A percentile compares a stretch with the other conserved stretches of the same genome.
Conservation (phyloP, 2,113 vertebrate species). For the Amphiprion percula region DNA sequence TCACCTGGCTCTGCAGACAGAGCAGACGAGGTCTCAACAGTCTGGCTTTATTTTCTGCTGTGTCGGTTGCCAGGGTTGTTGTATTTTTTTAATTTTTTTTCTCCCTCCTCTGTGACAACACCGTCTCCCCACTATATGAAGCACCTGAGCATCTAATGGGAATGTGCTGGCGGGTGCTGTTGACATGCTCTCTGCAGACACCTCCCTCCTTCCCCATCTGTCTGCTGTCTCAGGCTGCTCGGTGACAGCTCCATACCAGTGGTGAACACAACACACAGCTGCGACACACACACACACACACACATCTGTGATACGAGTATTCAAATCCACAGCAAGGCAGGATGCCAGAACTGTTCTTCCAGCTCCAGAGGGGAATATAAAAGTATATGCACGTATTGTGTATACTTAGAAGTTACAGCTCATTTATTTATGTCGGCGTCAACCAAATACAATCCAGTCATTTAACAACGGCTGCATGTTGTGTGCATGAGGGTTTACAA, state of each 20-base stretch:
- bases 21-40: background rate
- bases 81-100: background rate
- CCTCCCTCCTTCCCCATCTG: conserved; percentile 62
- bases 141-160: conserved; percentile 69
- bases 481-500: background rate
- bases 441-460: background rate
- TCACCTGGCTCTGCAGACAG: conserved; percentile 10
- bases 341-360: conserved; percentile 10
- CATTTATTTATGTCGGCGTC: background rate
- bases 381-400: background rate
- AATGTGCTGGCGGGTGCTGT: conserved; percentile 58
- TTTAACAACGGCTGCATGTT: background rate
- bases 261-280: conserved; percentile 36
- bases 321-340: conserved; percentile 12
- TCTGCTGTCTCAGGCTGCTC: conserved; percentile 58
- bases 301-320: conserved; percentile 17
- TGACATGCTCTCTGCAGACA: conserved; percentile 62
- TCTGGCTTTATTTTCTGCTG: conserved; percentile 8
- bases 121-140: conserved; percentile 20
- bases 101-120: conserved; percentile 4
- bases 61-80: background rate
- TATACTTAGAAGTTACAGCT: background rate
- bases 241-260: conserved; percentile 60
- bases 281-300: conserved; percentile 3
- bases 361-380: conserved; percentile 22